Evolutionary conservation across 2,888 invertebrate species (phyloP).

Genomic region (Ornithoptera priamus): DNA sequence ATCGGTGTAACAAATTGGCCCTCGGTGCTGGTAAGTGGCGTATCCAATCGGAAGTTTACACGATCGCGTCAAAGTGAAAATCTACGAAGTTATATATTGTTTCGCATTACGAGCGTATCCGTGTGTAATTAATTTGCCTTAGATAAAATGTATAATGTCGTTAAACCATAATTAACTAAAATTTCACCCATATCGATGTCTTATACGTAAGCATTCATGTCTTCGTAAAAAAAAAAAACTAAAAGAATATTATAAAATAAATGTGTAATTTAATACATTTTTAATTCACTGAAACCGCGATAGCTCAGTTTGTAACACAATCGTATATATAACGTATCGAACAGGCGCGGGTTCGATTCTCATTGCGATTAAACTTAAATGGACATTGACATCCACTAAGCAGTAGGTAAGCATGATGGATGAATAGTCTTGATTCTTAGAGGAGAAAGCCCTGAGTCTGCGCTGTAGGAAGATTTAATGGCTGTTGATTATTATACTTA

Average conservation of each 20-base stretch:
- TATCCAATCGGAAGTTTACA: slow-evolving; percentile 17
- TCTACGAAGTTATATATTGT: slow-evolving; percentile 3
- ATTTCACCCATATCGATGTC: neutral
- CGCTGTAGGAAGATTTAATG: too few species aligned
- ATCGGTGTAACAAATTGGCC: slow-evolving; percentile 4
- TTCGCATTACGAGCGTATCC: neutral
- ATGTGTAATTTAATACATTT: too few species aligned
- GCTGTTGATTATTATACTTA: neutral
- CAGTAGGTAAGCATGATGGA: too few species aligned
- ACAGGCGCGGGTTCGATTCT: too few species aligned
- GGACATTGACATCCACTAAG: too few species aligned
- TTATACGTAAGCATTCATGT: neutral
- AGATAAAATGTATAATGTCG: neutral
- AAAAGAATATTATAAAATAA: neutral
- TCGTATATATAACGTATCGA: too few species aligned
- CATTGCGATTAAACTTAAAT: too few species aligned
- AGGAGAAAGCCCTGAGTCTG: too few species aligned
- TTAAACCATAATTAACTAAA: neutral
- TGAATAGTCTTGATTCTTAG: too few species aligned
- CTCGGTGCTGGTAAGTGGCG: slow-evolving; percentile 1
- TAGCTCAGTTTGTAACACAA: too few species aligned
- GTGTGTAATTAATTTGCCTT: neutral
- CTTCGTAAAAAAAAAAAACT: neutral
- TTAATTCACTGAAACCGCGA: too few species aligned
- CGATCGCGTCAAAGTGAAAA: slow-evolving; percentile 1